Evolutionary conservation across 2,797 vertebrate genomes (phyloP).

Genomic region (Arrhamphus sclerolepis): DNA sequence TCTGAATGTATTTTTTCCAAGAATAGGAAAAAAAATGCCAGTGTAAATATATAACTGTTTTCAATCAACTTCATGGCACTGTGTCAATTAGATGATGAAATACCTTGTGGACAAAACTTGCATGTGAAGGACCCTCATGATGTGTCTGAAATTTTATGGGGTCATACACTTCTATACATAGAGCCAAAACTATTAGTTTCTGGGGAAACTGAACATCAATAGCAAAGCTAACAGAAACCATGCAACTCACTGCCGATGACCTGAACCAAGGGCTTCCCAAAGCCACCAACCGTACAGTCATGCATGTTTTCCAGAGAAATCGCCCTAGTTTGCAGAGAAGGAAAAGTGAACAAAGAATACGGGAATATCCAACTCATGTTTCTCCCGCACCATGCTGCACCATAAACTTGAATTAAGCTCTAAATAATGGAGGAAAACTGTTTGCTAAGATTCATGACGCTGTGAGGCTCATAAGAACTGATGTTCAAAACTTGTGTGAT

Average conservation of each 20-base stretch:
- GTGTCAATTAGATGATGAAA: not conserved
- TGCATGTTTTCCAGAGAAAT: no score
- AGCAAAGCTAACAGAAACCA: not conserved
- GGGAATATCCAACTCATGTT: no score
- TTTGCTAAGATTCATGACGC: no score
- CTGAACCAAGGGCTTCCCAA: not conserved
- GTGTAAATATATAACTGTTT: not conserved
- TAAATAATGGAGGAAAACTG: no score
- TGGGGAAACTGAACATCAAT: not conserved
- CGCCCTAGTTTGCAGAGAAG: no score
- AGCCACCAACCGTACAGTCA: not conserved
- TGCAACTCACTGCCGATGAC: no score
- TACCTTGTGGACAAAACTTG: not conserved
- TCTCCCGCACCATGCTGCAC: no score
- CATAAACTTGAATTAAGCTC: no score
- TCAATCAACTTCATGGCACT: not conserved
- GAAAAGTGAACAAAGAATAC: no score
- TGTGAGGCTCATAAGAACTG: no score
- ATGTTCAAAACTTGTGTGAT: no score
- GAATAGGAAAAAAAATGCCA: not conserved
- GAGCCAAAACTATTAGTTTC: no score
- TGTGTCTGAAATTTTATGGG: not conserved
- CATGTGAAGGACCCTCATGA: not conserved
- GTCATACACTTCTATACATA: not conserved
- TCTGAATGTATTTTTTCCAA: conserved; percentile 4